These are phyloP conservation scores for Formica exsecta DNA, from an alignment of 1,140 invertebrate species.

Conservation along the genomic window DNA sequence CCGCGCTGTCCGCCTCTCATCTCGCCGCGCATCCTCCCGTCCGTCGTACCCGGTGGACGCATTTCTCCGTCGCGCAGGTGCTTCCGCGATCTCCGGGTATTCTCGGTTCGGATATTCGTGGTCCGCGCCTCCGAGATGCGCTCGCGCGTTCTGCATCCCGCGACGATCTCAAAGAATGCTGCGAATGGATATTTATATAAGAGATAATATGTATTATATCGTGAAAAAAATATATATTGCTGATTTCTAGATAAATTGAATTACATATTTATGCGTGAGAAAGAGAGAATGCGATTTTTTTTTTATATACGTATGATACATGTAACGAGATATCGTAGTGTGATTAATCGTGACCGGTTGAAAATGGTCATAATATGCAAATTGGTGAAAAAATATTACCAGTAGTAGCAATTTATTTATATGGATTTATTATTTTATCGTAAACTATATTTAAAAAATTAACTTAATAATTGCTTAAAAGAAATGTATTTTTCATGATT, in stretches of 20 bases:
- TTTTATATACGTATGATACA: not conserved
- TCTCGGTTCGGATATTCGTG: slow-evolving; percentile 52
- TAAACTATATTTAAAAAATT: not conserved
- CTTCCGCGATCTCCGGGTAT: slow-evolving; percentile 77
- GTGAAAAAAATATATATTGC: not conserved
- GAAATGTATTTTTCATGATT: not conserved
- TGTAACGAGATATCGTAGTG: not conserved
- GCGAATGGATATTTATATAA: not conserved
- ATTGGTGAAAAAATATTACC: not conserved
- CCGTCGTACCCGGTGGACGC: slow-evolving; percentile 63
- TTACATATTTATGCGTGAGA: not conserved
- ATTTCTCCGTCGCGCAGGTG: slow-evolving; percentile 77
- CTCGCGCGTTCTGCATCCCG: not conserved
- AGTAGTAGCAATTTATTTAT: not conserved
- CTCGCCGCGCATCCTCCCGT: slow-evolving; percentile 14
- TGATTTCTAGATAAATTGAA: slow-evolving; percentile 15
- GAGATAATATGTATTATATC: not conserved
- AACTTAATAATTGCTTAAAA: not conserved
- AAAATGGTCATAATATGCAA: not conserved
- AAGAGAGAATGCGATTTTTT: not conserved
- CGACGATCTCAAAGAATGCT: not conserved
- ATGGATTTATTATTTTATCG: not conserved
- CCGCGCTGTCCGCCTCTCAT: slow-evolving; percentile 28
- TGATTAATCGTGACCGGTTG: not conserved
- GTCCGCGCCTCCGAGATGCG: not conserved